Evolutionary conservation across 2,888 invertebrate genomes (phyloP).

Genomic region (Marasmarcha lunaedactyla): DNA sequence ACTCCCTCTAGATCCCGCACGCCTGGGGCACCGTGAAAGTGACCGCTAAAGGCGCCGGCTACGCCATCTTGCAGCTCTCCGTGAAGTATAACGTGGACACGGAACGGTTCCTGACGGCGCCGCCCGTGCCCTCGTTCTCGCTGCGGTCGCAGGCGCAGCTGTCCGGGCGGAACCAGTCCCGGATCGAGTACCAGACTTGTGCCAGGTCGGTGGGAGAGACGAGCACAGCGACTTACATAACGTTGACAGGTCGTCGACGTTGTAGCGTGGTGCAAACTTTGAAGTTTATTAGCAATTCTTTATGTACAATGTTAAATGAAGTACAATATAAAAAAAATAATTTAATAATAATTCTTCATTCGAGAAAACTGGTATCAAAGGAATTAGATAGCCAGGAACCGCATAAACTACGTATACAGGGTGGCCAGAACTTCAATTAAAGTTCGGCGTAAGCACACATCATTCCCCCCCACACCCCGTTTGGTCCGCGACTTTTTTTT

Average conservation of each 20-base stretch:
- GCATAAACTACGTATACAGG: too few relatives aligned
- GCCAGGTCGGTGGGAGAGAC: slow-evolving; percentile 84
- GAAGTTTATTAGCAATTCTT: not conserved
- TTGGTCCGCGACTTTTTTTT: too few relatives aligned
- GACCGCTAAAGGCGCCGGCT: slow-evolving; percentile 92
- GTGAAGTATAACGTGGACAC: slow-evolving; percentile 93
- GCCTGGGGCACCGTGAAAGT: slow-evolving; percentile 96
- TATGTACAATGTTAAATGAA: not conserved
- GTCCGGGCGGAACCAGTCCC: slow-evolving; percentile 93
- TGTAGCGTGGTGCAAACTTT: too few relatives aligned
- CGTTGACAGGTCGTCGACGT: too few relatives aligned
- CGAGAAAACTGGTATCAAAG: too few relatives aligned
- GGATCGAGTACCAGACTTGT: slow-evolving; percentile 87
- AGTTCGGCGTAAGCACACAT: too few relatives aligned
- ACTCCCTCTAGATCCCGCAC: slow-evolving; percentile 79
- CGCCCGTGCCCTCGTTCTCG: slow-evolving; percentile 85
- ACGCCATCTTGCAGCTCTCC: slow-evolving; percentile 92
- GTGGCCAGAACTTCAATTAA: too few relatives aligned
- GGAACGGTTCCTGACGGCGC: slow-evolving; percentile 84
- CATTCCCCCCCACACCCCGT: too few relatives aligned
- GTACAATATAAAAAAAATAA: not conserved
- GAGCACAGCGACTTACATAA: too few relatives aligned
- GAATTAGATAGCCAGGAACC: too few relatives aligned
- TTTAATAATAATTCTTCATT: too few relatives aligned
- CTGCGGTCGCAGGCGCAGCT: slow-evolving; percentile 80